These are phyloP conservation scores for Vulpes ferrilata DNA, from an alignment of 2,113 vertebrate species.

Conservation along the genomic window DNA sequence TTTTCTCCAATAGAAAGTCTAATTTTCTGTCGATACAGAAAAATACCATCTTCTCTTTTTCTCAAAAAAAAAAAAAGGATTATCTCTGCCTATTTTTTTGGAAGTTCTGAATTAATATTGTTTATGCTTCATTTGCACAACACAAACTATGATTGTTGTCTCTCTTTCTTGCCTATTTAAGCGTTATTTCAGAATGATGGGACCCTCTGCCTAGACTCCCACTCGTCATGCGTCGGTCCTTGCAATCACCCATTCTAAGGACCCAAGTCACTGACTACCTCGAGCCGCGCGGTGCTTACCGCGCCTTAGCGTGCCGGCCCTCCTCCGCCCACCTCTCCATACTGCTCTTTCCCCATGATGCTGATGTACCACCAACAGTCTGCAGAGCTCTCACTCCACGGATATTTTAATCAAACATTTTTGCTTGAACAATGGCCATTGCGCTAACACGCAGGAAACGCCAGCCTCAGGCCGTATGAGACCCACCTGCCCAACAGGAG, in stretches of 20 bases:
- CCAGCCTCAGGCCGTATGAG: accelerated
- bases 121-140: neutral
- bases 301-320: accelerated
- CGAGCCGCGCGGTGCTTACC: accelerated
- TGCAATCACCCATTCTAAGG: neutral
- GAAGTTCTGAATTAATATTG: neutral
- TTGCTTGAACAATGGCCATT: neutral
- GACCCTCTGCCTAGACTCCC: neutral
- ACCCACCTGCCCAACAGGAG: accelerated
- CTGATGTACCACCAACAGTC: accelerated
- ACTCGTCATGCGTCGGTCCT: accelerated
- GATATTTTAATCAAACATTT: accelerated
- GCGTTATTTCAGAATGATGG: accelerated
- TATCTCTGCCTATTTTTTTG: neutral
- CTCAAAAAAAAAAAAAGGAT: neutral
- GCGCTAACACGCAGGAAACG: accelerated
- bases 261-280: neutral
- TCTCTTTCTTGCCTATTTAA: too few relatives aligned
- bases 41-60: neutral
- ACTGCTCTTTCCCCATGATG: accelerated
- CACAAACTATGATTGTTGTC: accelerated
- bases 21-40: neutral
- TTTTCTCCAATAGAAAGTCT: neutral
- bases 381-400: accelerated
- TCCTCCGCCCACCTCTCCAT: accelerated